Evolutionary conservation across 1,140 invertebrate genomes (phyloP), one percentile per base, ranked within the genome.

Genomic region (Plectrocnemia conspersa): DNA sequence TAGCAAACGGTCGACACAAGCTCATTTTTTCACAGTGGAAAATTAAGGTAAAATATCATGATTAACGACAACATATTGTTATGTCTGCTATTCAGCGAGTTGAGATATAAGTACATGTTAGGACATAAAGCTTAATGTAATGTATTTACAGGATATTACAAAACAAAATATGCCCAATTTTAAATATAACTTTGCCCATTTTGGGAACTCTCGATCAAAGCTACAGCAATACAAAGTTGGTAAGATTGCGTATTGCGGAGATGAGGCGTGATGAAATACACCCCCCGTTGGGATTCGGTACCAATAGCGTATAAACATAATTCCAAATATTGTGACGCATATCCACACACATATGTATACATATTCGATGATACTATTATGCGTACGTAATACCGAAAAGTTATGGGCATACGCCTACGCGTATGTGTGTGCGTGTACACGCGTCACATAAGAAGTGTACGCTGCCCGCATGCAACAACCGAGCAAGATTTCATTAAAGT

Each of bases 401-500:
- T 45, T 45, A 15, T 10, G 42, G n/a, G 29, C 42, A 45, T 16
- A 45, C 18, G 29, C 25, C 23, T 27, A 45, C 42, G n/a, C 18
- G 23, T 45, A 27, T 27, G 29, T n/a, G 29, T 25, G 5, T 10
- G 29, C 29, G n/a, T 22, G 9, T 9, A 4, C 2, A 21, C 16
- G 24, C n/a, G n/a, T n/a, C n/a, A 21, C 4, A 22, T 9, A 1
- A 13, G 3, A 42, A 9, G 22, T 22, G 21, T 19, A 11, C 21
- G 7, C 18, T 3, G n/a, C 53, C 58, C 53, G 58, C 58, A 60
- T 56, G 49, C 49, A 22, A 40, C 27, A 35, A 18, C 6, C 42
- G 22, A 23, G n/a, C 11, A 23, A 18, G 25, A 49, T 49, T 59
- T 55, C 46, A 55, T 55, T 56, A 56, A 60, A 60, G 48, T 60